Percentiles rank a stretch among this genome's conserved stretches.
These are phyloP conservation scores for Patella vulgata DNA, from an alignment of 1,140 invertebrate species.

Conservation along the genomic window DNA sequence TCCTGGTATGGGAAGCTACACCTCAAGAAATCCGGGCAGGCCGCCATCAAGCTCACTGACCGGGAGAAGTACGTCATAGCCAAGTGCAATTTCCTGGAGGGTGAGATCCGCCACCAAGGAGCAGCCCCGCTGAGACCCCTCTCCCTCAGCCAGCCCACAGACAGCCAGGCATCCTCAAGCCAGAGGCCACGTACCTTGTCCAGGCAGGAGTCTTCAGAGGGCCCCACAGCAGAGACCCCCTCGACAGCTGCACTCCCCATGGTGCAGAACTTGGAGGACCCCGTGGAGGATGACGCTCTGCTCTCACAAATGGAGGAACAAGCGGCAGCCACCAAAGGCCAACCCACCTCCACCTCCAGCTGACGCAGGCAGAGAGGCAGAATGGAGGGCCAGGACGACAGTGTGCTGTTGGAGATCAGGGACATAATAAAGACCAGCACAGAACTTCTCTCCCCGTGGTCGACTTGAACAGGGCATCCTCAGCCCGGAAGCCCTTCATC, in stretches of 20 bases:
- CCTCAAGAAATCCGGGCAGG: conserved; percentile 3
- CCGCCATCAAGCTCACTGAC: conserved; percentile 2
- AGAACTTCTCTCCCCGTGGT: conserved; percentile 1
- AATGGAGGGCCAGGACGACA: conserved; percentile 1
- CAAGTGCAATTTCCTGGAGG: not conserved
- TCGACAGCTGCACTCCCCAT: conserved; percentile 2
- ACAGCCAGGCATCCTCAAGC: too few species aligned
- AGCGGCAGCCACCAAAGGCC: conserved; percentile 1
- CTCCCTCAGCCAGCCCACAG: too few species aligned
- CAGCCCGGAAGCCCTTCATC: conserved; percentile 2
- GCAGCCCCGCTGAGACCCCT: too few species aligned
- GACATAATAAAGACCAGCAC: conserved; percentile 3
- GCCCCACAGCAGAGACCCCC: not conserved
- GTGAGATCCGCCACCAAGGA: too few species aligned
- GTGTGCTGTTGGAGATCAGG: too few species aligned
- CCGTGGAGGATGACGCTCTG: not conserved
- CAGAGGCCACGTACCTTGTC: not conserved
- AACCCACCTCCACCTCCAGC: not conserved
- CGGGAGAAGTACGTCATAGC: not conserved
- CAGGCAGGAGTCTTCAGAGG: not conserved
- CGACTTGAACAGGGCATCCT: not conserved
- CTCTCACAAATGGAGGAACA: not conserved
- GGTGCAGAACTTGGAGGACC: conserved; percentile 1
- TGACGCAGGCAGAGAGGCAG: conserved; percentile 1
- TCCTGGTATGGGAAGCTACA: conserved; percentile 18